Base-by-base conservation (phyloP, 2,888 invertebrate genomes). In the Polymixis lichenea region DNA sequence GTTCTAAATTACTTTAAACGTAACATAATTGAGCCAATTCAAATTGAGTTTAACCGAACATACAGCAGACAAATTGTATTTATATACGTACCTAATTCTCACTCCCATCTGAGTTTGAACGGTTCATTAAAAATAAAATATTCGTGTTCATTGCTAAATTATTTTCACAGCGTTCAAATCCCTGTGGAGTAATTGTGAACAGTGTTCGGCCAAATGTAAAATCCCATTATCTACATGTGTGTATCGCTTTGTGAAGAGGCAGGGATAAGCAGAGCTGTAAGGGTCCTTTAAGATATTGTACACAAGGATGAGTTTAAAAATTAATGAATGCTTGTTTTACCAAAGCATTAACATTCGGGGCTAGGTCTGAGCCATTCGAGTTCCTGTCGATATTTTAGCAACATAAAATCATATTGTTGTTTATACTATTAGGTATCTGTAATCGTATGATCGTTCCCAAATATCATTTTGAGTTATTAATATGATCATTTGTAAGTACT, bases 111-210 rank as follows among this genome's bases (percentile, higher is more conserved):
- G 69, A 81, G 72, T 72, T 60, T 67, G 72, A 83, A 76, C 71
- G 80, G 80, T 76, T 74, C 78, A 80, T 88, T 75, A 88, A 86
- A n/a, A 86, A 86, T 86, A 80, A 87, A 80, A 86, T 84, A 86
- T 78, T 72, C 75, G 67, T 73, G 81, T 78, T 79, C 88, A 86
- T 75, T 80, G 84, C 75, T 62, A 70, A 84, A 86, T 84, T 86
- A 86, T 86, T 84, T 83, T 81, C 88, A 69, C 75, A 84, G 70
- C 78, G 83, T 56, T 81, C 69, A 77, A 76, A 74, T 86, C 86
- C 81, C 81, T 77, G 76, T 60, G 55, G 84, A 79, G 77, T 86
- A 86, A 88, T 86, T 88, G 87, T 88, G 86, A 86, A 78, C 86
- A 88, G 83, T 88, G 84, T 81, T 88, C 84, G 77, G 46, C 81